A percentile compares a stretch with the other conserved stretches of the same genome.
Evolutionary conservation across 2,888 invertebrate genomes (phyloP).

Genomic region (Agonopterix alstromeriana): DNA sequence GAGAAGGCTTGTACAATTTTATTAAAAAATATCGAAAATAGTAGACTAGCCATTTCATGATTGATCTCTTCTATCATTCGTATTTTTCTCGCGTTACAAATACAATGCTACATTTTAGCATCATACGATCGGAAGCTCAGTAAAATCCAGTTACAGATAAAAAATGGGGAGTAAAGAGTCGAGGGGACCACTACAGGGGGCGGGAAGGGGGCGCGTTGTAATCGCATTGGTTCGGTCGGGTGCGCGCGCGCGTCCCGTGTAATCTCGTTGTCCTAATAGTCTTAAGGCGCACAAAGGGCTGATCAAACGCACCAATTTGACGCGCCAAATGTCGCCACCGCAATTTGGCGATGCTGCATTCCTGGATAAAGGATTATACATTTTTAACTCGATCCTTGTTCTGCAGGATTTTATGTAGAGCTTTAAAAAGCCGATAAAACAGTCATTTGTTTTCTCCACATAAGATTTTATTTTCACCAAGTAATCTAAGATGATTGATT

Average conservation of each 20-base stretch:
- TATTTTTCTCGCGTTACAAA: not conserved
- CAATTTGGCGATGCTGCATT: constrained; percentile 7
- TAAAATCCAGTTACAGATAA: constrained; percentile 48
- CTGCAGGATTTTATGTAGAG: not conserved
- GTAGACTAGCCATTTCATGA: too few relatives aligned
- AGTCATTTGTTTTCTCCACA: too few relatives aligned
- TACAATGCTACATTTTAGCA: too few relatives aligned
- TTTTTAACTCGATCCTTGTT: not conserved
- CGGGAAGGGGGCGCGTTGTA: constrained; percentile 31
- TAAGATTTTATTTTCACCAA: not conserved
- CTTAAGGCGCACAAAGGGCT: constrained; percentile 67
- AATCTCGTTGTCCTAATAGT: constrained; percentile 69
- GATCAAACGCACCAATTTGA: constrained; percentile 66
- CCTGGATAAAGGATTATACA: not conserved
- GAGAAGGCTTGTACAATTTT: too few relatives aligned
- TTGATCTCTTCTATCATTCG: too few relatives aligned
- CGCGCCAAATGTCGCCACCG: constrained; percentile 58
- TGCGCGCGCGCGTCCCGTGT: constrained; percentile 59
- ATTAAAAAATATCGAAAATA: too few relatives aligned
- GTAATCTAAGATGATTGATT: not conserved
- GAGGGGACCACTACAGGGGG: constrained; percentile 18
- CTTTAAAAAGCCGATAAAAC: too few relatives aligned
- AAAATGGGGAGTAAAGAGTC: constrained; percentile 17
- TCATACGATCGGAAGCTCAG: not conserved
- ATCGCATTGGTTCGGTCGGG: constrained; percentile 56